phyloP scores from a whole-genome alignment of 2,888 invertebrate genomes.

The Marasmarcha lunaedactyla region DNA sequence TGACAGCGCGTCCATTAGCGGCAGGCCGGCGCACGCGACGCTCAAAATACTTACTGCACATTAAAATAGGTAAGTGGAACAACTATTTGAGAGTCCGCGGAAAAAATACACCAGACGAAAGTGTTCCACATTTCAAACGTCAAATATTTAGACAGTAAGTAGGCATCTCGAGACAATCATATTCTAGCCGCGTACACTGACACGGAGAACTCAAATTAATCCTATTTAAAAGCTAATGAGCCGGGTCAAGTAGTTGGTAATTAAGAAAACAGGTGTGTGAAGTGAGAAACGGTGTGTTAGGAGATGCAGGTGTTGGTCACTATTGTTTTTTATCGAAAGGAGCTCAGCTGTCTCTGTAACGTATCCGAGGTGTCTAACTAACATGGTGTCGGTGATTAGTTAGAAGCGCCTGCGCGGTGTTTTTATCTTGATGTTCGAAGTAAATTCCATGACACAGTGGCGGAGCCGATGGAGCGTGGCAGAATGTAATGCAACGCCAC shows the following conservation, averaged over 20 bases:
- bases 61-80: conserved; percentile 18
- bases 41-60: conserved; percentile 11
- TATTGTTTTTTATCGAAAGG: conserved; percentile 1
- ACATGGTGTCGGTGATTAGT: background rate
- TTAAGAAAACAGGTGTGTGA: background rate
- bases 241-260: background rate
- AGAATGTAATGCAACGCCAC: background rate
- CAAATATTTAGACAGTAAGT: too few species aligned
- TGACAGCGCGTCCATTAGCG: conserved; percentile 27
- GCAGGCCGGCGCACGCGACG: conserved; percentile 18
- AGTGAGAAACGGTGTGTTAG: background rate
- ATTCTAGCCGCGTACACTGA: too few species aligned
- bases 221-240: too few species aligned
- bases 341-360: background rate
- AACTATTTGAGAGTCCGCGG: background rate
- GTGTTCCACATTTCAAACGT: background rate
- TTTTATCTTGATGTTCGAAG: background rate
- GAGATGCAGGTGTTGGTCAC: background rate
- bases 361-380: background rate
- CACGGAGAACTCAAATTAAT: too few species aligned
- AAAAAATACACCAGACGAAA: background rate
- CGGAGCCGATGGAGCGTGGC: background rate
- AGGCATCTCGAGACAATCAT: too few species aligned
- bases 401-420: background rate
- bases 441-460: background rate